Evolutionary conservation across 1,140 invertebrate genomes (phyloP), one percentile per base, ranked within the genome.

Genomic region (Galleria mellonella): DNA sequence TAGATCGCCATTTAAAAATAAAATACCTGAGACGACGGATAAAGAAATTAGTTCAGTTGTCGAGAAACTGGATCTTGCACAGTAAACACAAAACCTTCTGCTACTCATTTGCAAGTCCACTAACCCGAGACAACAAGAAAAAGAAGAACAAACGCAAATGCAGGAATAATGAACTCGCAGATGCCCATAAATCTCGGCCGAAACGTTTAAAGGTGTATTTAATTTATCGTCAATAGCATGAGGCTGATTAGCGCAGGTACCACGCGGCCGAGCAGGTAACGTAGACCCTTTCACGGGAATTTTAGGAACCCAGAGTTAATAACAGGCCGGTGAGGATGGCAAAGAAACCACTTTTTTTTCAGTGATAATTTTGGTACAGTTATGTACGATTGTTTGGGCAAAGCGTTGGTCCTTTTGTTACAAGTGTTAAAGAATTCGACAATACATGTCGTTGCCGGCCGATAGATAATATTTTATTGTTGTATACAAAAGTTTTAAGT

Each of bases 251-350:
- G 58, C 46, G 45, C 70, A 76, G 72, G 70, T 74, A 72, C 60
- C 51, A 38, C 17, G 17, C 17, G 17, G 17, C 17, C 17, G 17
- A 23, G 17, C 17, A 35, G 45, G 55, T 51, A 69, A 79, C 73
- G 75, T 77, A 77, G 64, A 55, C 49, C 62, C 59, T 69, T 72
- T 75, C 69, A 70, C 65, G 67, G 60, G 64, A 72, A 76, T 67
- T 69, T 55, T 47, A 61, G 60, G 51, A 54, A 57, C 70, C 70
- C 43, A 59, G 33, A 62, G 36, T 65, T 77, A 74, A 72, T 72
- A 70, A 67, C 55, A 54, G 53, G 45, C 58, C 62, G 59, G 47
- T 8, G 12, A 14, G 32, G 9, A 14, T 51, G 49, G 45, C 40
- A 23, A 23, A 23, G 17, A 23, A 53, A 51, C 52, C 57, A 54